A percentile compares a stretch with the other conserved stretches of the same genome.
phyloP scores from a whole-genome alignment of 2,113 vertebrate genomes.

The Cyanocitta stelleri region DNA sequence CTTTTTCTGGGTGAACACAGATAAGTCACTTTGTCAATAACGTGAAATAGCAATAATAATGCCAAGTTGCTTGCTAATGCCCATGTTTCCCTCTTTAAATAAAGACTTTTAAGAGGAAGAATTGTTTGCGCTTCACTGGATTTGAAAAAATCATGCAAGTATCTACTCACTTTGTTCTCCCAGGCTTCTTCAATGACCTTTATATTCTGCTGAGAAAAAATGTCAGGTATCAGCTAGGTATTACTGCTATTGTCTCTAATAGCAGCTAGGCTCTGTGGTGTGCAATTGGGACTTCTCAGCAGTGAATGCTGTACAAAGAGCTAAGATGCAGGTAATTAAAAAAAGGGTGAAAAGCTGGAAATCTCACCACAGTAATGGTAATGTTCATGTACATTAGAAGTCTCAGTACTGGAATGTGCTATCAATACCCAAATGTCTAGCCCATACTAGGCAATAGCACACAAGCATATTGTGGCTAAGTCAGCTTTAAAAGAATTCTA shows the following conservation, averaged over 20 bases:
- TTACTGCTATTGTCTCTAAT: background rate
- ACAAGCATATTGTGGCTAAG: background rate
- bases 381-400: background rate
- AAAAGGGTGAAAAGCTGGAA: background rate
- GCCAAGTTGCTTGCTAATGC: background rate
- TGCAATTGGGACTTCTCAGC: background rate
- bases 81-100: background rate
- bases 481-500: background rate
- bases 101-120: background rate
- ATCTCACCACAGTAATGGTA: background rate
- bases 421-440: background rate
- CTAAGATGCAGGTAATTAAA: background rate
- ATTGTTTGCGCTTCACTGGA: background rate
- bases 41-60: background rate
- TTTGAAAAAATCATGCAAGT: background rate
- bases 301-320: background rate
- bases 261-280: background rate
- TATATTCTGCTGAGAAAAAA: background rate
- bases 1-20: background rate
- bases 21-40: background rate
- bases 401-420: background rate
- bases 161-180: background rate
- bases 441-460: accelerated
- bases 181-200: background rate
- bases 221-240: background rate